These are phyloP conservation scores for Coelogynopora nodosa DNA, from an alignment of 2,888 invertebrate genomes.

Conservation along the genomic window DNA sequence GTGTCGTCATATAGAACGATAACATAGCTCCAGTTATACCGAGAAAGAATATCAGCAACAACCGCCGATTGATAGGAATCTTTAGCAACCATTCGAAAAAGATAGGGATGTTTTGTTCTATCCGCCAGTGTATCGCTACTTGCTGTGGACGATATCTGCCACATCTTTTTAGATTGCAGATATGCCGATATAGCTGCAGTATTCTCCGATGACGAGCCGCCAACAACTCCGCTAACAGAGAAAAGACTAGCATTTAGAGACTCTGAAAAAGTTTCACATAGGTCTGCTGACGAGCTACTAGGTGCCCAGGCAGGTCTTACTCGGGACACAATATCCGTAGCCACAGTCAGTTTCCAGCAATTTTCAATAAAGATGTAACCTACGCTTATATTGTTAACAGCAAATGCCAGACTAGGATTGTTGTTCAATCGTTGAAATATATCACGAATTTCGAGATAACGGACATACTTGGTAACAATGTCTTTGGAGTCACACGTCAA, in stretches of 20 bases:
- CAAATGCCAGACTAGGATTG: neutral
- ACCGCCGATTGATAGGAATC: slow-evolving; percentile 28
- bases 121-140: slow-evolving; percentile 1
- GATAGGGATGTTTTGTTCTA: neutral
- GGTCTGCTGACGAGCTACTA: neutral
- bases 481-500: neutral
- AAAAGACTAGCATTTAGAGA: neutral
- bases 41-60: slow-evolving; percentile 11
- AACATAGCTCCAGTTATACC: slow-evolving; percentile 38
- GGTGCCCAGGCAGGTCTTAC: neutral
- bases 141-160: slow-evolving; percentile 2
- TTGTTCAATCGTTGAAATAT: neutral
- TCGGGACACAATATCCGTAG: neutral
- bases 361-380: slow-evolving; percentile 1
- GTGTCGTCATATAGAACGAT: slow-evolving; percentile 20
- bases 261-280: neutral
- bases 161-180: neutral
- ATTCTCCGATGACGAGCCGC: neutral
- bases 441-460: neutral
- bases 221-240: neutral
- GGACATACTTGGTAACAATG: neutral
- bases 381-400: neutral
- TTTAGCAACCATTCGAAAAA: slow-evolving; percentile 21
- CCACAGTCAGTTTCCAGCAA: neutral
- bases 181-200: neutral